Evolutionary conservation across 2,797 vertebrate genomes (phyloP), one percentile per base, ranked within the genome.

Genomic region (Selene dorsalis): DNA sequence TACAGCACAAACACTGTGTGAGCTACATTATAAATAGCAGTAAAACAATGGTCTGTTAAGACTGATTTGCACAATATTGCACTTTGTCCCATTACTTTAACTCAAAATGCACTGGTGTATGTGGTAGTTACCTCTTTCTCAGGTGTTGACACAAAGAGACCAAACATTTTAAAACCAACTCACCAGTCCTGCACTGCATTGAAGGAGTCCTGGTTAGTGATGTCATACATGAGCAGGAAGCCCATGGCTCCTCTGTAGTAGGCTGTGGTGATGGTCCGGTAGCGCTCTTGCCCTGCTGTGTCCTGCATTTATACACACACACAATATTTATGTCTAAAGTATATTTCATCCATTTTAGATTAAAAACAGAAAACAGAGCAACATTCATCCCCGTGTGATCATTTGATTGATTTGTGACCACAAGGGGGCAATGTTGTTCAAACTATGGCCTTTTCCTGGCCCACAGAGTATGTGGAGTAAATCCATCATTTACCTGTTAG

Each of bases 221-320:
- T 94, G 62, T 98, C 97, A 22, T 97, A 97, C 96, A 97, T 96
- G 41, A 98, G 95, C 88, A 98, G 93, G 91, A 98, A 98, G 77
- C 97, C 97, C 96, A 97, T 98, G 74, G 97, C 97, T 26, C 96
- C 97, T 47, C 97, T 93, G 94, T 98, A 98, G 87, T 98, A 98
- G 24, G 97, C 97, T 0, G 97, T 98, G 80, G 97, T 98, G 90
- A 98, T 98, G 11, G 96, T 98, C 0, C 97, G 94, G 84, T 98
- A 98, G 5, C 97, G 95, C 86, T 98, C 97, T 72, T 98, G 97
- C 11, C 97, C 97, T 0, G 97, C 97, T 2, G 97, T 98, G 84
- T 98, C 97, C 97, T 98, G 87, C 20, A 81, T 20, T 13, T 6
- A 85, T 5, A 87, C 3, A 82, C 45, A 47, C 17, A 47, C 45